phyloP scores from a whole-genome alignment of 1,140 invertebrate species.

The Carposina sasakii region DNA sequence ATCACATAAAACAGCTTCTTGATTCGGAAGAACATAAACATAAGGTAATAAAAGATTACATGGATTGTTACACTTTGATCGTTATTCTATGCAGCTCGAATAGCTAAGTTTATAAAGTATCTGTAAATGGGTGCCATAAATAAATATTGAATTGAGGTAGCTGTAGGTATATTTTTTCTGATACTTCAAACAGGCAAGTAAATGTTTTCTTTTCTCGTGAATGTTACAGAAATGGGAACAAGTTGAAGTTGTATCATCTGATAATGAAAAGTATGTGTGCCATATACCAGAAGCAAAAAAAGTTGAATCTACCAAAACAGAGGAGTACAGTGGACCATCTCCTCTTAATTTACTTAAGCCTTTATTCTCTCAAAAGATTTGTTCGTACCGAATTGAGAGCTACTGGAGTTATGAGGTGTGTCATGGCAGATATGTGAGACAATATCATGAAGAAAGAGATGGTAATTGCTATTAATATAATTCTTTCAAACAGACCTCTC shows the following conservation, averaged over 20 bases:
- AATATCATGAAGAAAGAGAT: slow-evolving; percentile 96
- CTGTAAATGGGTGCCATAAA: too few relatives aligned
- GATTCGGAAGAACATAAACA: slow-evolving; percentile 33
- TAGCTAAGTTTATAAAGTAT: too few relatives aligned
- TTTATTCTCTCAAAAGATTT: slow-evolving; percentile 82
- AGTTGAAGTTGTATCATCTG: slow-evolving; percentile 75
- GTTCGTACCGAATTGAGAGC: slow-evolving; percentile 91
- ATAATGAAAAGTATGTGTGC: slow-evolving; percentile 84
- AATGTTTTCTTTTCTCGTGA: too few relatives aligned
- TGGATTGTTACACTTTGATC: too few relatives aligned
- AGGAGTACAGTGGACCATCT: slow-evolving; percentile 79
- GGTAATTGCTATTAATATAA: too few relatives aligned
- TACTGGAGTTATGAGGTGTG: slow-evolving; percentile 99
- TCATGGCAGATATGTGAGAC: slow-evolving; percentile 90
- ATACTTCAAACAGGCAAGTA: too few relatives aligned
- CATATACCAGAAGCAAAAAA: slow-evolving; percentile 79
- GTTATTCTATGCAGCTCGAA: too few relatives aligned
- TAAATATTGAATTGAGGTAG: too few relatives aligned
- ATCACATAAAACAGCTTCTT: slow-evolving; percentile 51
- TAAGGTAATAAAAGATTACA: slow-evolving; percentile 38
- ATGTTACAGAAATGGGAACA: slow-evolving; percentile 66
- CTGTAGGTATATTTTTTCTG: too few relatives aligned
- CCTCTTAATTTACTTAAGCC: slow-evolving; percentile 84
- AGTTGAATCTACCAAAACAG: slow-evolving; percentile 72
- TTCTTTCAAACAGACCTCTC: neutral